Base-by-base conservation (phyloP, 1,140 invertebrate species). In the Ceratitis capitata region DNA sequence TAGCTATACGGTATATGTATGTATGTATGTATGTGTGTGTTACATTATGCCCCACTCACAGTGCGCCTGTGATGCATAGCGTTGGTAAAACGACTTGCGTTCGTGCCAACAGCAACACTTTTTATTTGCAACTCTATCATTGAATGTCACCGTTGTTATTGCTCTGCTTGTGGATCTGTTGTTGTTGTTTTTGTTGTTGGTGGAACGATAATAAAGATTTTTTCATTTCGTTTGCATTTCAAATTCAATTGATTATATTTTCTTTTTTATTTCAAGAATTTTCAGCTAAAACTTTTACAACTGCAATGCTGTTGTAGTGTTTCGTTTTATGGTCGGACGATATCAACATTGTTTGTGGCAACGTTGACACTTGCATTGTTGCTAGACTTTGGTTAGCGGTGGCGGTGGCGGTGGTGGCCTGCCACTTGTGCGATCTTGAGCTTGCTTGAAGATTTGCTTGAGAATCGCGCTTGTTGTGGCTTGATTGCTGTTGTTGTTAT, bases 191-290 rank as follows among this genome's bases (percentile, higher is more conserved):
- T 74, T 78, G 39, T 23, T 78, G 32, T 45, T 32, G 12, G 19
- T 23, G 69, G 39, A 6, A n/a, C 39, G 69, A 78, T 78, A 74
- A 74, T 74, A 74, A 9, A 74, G 64, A 74, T 74, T 74, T 78
- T 78, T 78, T 78, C 69, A 78, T 45, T 78, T 78, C 69, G 69
- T 45, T 78, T 78, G 69, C 69, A 78, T 78, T 78, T 78, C n/a
- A 78, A 78, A 78, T 78, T 45, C n/a, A 78, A 78, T n/a, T n/a
- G n/a, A n/a, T n/a, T n/a, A n/a, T 26, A 39, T 78, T 42, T 42
- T 42, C 45, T 78, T 78, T 14, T 32, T 35, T n/a, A n/a, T n/a
- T n/a, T n/a, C n/a, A n/a, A n/a, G n/a, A 23, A 19, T 39, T 74
- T 45, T 23, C 69, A 78, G 39, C 39, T 78, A 39, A 35, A 78